These are phyloP conservation scores for Eurystomus glaucurus DNA, from an alignment of 2,797 vertebrate species.

Conservation along the genomic window DNA sequence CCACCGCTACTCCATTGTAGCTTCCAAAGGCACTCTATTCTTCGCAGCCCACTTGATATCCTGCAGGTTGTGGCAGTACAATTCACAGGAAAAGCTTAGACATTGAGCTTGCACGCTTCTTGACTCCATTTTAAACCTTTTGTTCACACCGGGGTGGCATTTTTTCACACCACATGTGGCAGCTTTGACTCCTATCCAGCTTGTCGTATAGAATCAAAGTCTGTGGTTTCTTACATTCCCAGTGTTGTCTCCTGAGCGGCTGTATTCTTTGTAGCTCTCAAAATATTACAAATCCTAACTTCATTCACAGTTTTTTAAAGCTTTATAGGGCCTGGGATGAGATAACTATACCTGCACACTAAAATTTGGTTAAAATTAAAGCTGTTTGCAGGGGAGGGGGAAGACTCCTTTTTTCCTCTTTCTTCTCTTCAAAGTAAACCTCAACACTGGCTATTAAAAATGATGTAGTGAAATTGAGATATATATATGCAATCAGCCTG, in stretches of 20 bases:
- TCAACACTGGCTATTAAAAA: neutral
- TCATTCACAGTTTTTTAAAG: constrained; percentile 20
- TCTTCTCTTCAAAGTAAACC: neutral
- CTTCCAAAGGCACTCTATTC: constrained; percentile 80
- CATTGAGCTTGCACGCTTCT: constrained; percentile 86
- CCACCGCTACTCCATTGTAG: constrained; percentile 72
- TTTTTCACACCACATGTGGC: constrained; percentile 89
- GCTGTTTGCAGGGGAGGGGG: neutral
- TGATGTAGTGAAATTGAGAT: neutral
- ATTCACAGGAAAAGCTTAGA: constrained; percentile 89
- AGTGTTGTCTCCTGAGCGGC: constrained; percentile 62
- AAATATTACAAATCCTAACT: constrained; percentile 66
- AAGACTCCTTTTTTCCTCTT: neutral
- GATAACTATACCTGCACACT: neutral
- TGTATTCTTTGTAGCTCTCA: constrained; percentile 37
- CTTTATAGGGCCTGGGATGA: neutral
- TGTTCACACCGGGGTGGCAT: constrained; percentile 90
- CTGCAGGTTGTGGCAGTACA: constrained; percentile 86
- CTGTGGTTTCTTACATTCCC: constrained; percentile 72
- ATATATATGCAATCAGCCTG: neutral
- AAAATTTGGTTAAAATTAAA: constrained; percentile 32
- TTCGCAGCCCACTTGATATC: constrained; percentile 84
- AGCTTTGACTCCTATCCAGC: constrained; percentile 87
- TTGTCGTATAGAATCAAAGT: constrained; percentile 88
- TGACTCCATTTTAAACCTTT: constrained; percentile 90